Evolutionary conservation across 2,113 vertebrate genomes (phyloP).

Genomic region (Hemibagrus wyckioides): DNA sequence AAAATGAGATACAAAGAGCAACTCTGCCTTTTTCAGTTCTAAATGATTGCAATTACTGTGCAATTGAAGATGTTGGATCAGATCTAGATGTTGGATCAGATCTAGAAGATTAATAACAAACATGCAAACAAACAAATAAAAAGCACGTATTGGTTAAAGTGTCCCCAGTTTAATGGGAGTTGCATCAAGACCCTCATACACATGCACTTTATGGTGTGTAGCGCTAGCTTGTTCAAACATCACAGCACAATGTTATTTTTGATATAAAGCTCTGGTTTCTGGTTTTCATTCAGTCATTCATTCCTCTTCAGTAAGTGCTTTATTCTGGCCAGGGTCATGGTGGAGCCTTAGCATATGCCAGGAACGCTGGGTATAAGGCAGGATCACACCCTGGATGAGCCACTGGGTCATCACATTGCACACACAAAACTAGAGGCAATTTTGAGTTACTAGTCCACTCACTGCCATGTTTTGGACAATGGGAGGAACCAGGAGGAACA

Average conservation of each 20-base stretch:
- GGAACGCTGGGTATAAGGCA: neutral
- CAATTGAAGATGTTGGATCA: neutral
- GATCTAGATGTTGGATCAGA: neutral
- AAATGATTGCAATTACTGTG: neutral
- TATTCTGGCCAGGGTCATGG: neutral
- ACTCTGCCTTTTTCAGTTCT: neutral
- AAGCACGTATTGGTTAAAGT: neutral
- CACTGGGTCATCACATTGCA: too few relatives aligned
- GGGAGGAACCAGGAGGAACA: too few relatives aligned
- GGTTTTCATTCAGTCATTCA: neutral
- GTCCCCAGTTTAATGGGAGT: neutral
- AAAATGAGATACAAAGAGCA: neutral
- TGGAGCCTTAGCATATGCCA: neutral
- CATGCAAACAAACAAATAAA: neutral
- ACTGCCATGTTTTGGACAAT: too few relatives aligned
- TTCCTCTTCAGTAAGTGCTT: neutral
- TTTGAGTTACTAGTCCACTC: too few relatives aligned
- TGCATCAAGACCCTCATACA: neutral
- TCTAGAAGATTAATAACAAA: too few relatives aligned
- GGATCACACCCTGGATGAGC: too few relatives aligned
- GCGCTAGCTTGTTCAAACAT: neutral
- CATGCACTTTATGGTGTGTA: neutral
- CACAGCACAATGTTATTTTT: neutral
- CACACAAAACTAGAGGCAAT: too few relatives aligned
- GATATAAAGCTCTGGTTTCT: neutral